Evolutionary conservation across 2,797 vertebrate species (phyloP).

Genomic region (Cyclopterus lumpus): DNA sequence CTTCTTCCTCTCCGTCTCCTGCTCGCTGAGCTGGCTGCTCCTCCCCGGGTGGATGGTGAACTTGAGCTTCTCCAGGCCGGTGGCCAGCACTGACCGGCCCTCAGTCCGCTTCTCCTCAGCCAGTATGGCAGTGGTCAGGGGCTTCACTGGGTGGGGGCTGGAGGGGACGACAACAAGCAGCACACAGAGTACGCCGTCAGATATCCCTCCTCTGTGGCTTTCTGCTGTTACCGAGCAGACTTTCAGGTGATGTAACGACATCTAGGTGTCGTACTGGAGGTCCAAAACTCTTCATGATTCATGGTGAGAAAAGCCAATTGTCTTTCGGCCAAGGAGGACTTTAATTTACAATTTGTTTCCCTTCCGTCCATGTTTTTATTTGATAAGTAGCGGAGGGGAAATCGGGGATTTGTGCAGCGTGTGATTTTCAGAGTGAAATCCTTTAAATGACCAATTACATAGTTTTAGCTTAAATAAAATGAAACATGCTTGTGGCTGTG

Average conservation of each 20-base stretch:
- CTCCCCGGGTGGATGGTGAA: constrained; percentile 84
- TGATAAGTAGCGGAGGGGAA: neutral
- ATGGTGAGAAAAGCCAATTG: neutral
- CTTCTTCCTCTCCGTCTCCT: constrained; percentile 84
- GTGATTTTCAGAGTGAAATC: constrained; percentile 24
- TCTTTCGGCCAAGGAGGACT: neutral
- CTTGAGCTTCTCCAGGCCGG: constrained; percentile 90
- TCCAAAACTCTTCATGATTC: neutral
- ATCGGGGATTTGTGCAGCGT: neutral
- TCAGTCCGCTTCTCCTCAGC: constrained; percentile 84
- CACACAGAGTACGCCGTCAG: constrained; percentile 25
- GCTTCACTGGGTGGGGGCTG: constrained; percentile 96
- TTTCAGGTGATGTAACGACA: neutral
- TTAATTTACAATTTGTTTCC: neutral
- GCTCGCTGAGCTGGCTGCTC: constrained; percentile 74
- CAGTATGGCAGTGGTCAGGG: constrained; percentile 83
- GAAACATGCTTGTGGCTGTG: neutral
- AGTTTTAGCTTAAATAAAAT: neutral
- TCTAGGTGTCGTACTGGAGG: constrained; percentile 50
- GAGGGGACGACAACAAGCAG: neutral
- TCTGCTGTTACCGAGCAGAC: neutral
- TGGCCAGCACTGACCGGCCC: constrained; percentile 85
- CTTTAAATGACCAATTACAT: neutral
- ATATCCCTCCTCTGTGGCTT: neutral
- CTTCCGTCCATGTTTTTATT: neutral